Conservation (phyloP, 2,113 vertebrate genomes). For the Zootoca vivipara region DNA sequence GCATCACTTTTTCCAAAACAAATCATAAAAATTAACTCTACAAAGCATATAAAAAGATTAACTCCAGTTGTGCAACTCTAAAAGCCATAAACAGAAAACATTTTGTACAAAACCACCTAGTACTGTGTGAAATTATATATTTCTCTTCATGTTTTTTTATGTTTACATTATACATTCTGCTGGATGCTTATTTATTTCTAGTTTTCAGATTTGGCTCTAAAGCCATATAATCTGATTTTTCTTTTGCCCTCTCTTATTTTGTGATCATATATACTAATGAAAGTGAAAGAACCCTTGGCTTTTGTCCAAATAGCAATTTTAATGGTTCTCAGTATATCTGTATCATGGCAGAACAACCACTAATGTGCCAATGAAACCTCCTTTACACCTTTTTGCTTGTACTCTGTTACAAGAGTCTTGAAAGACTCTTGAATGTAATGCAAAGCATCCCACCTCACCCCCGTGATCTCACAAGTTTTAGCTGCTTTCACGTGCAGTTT, state of each 20-base stretch:
- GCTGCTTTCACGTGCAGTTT: not conserved
- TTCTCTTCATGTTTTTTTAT: fast-evolving
- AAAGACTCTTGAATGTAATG: not conserved
- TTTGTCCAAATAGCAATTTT: not conserved
- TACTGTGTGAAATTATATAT: not conserved
- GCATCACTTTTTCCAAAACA: not conserved
- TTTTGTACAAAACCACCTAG: not conserved
- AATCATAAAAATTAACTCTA: not conserved
- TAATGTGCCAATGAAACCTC: not conserved
- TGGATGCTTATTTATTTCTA: constrained; percentile 10
- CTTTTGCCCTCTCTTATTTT: not conserved
- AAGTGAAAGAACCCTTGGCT: constrained; percentile 24
- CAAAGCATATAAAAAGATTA: not conserved
- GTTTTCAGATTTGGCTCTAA: not conserved
- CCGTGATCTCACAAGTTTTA: not conserved
- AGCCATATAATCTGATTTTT: constrained; percentile 7
- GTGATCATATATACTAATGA: not conserved
- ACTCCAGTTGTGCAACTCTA: not conserved
- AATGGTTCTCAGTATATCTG: not conserved
- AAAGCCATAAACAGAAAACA: constrained; percentile 35
- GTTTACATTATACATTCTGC: constrained; percentile 33
- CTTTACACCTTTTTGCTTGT: constrained; percentile 28
- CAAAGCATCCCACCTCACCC: too few species aligned
- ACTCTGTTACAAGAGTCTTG: not conserved
- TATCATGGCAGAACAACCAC: not conserved